Base-by-base conservation (phyloP, 1,140 invertebrate genomes). In the Microplitis mediator region DNA sequence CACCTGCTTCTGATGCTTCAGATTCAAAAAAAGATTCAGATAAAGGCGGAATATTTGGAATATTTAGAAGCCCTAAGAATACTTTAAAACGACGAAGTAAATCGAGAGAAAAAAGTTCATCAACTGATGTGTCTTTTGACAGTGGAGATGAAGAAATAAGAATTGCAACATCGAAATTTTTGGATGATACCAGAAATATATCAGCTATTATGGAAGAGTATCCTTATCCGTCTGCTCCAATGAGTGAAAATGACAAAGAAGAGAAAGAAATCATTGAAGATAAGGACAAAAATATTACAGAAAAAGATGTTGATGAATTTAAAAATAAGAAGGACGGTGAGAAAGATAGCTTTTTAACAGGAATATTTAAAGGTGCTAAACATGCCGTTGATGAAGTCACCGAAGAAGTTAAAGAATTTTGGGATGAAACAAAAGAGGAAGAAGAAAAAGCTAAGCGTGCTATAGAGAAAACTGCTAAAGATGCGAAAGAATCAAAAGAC, bases 11-110 rank as follows among this genome's bases (percentile, higher is more conserved):
- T 54, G 52, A 36, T 39, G 4, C 65, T 54, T 23, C 11, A 14
- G 50, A 14, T n/a, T 23, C 39, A n/a, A 31, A 14, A 2, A 67
- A 67, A 51, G 51, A 67, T 54, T 9, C 83, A 6, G 84, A 82
- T 56, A 78, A 75, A 36, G 71, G 75, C 6, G 74, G 80, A 23
- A 78, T 81, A 69, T 81, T 82, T 9, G 78, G 79, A 4, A 81
- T 81, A 1, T 82, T 82, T 36, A 82, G 74, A 45, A 81, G 80
- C 31, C 80, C 80, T 0, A 82, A 79, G 9, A 75, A 73, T 1
- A 80, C 77, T 14, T 77, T 76, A 0, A 81, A 81, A 39, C 80
- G 77, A 8, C 5, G 76, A 65, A 83, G 78, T 34, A 80, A 78
- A 35, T 82, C 82, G 0, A 81, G 78, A 64, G 81, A 85, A 66